Conservation (phyloP, 2,888 invertebrate genomes). For the Tenthredo notha region DNA sequence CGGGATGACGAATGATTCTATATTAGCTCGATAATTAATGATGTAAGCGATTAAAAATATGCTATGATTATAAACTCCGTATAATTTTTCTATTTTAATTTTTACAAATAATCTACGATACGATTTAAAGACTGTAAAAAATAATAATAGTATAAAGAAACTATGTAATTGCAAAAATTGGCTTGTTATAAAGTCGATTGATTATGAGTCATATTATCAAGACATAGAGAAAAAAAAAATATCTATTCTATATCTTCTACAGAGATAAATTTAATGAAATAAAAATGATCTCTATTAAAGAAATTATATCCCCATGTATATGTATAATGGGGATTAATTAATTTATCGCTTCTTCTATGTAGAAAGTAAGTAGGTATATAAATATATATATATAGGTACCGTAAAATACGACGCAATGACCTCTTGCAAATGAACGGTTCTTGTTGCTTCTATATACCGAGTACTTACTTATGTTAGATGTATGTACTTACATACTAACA, state of each 20-base stretch:
- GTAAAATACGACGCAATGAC: conserved; percentile 1
- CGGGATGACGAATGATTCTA: too few relatives aligned
- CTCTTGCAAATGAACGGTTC: conserved; percentile 2
- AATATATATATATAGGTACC: not conserved
- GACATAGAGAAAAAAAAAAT: too few relatives aligned
- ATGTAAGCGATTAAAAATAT: not conserved
- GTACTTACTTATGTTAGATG: not conserved
- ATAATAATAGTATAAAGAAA: too few relatives aligned
- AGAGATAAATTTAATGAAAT: not conserved
- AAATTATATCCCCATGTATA: not conserved
- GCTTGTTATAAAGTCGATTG: too few relatives aligned
- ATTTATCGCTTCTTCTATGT: too few relatives aligned
- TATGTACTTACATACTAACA: not conserved
- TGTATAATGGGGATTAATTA: too few relatives aligned
- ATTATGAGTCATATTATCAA: too few relatives aligned
- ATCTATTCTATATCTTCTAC: too few relatives aligned
- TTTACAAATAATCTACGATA: too few relatives aligned
- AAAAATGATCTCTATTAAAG: not conserved
- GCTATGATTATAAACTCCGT: not conserved
- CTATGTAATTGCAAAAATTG: too few relatives aligned
- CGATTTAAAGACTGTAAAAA: too few relatives aligned
- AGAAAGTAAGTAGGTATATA: not conserved
- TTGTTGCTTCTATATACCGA: not conserved
- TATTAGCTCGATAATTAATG: not conserved
- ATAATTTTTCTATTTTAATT: too few relatives aligned